phyloP scores from a whole-genome alignment of 2,113 vertebrate genomes.

The Carassius auratus region DNA sequence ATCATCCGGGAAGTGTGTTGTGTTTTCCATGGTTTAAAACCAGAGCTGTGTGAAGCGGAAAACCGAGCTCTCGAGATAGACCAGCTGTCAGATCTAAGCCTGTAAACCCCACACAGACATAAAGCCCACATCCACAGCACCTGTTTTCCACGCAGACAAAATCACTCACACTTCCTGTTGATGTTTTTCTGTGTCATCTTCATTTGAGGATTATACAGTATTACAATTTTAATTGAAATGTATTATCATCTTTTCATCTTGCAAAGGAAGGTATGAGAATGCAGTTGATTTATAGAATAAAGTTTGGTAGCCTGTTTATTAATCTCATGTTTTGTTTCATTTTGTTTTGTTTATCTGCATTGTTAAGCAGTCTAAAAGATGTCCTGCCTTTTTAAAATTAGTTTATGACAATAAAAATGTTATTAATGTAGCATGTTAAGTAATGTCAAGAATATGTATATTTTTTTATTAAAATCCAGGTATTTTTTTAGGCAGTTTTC shows the following conservation, averaged over 20 bases:
- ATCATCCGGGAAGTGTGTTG: slow-evolving; percentile 54
- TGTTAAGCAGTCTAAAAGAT: background rate
- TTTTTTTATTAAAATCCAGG: background rate
- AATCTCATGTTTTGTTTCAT: background rate
- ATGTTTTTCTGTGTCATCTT: slow-evolving; percentile 39
- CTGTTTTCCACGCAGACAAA: slow-evolving; percentile 60
- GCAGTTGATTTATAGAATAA: background rate
- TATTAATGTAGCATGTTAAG: background rate
- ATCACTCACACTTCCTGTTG: slow-evolving; percentile 52
- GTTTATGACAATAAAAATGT: background rate
- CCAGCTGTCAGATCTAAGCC: slow-evolving; percentile 47
- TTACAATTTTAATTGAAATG: background rate
- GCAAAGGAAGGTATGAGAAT: background rate
- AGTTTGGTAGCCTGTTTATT: background rate
- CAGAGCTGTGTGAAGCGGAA: slow-evolving; percentile 52
- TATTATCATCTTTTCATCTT: background rate
- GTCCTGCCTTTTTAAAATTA: background rate
- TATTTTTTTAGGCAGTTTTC: background rate
- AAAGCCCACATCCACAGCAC: slow-evolving; percentile 61
- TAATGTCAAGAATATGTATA: too few species aligned
- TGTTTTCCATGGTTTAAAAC: slow-evolving; percentile 53
- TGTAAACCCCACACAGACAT: slow-evolving; percentile 34
- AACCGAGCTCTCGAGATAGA: slow-evolving; percentile 32
- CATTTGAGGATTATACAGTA: background rate
- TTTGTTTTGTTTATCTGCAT: background rate